These are phyloP conservation scores for Theonella swinhoei DNA, from an alignment of 37 sponge, comb jelly and placozoan species.

Conservation along the genomic window DNA sequence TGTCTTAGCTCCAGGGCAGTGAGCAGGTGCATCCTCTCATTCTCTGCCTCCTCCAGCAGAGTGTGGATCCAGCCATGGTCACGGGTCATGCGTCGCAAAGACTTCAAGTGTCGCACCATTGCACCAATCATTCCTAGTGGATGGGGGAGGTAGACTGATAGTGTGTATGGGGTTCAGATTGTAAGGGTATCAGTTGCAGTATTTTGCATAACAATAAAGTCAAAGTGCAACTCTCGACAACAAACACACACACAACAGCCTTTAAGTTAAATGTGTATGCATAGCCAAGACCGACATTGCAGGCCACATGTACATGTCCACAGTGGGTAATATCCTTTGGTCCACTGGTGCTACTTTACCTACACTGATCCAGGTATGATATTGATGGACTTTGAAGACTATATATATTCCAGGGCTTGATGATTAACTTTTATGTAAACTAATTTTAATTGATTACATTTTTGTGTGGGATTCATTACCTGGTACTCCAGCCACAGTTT, in stretches of 20 bases:
- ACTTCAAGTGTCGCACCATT: constrained; percentile 87
- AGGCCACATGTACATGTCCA: too few species aligned
- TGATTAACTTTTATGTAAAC: too few species aligned
- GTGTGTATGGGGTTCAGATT: background rate
- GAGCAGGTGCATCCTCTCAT: constrained; percentile 93
- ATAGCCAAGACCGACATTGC: too few species aligned
- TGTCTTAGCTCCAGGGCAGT: constrained; percentile 75
- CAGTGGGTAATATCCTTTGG: too few species aligned
- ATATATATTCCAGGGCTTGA: too few species aligned
- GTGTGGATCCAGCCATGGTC: constrained; percentile 97
- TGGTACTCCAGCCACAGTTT: constrained; percentile 94
- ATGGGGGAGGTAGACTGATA: background rate
- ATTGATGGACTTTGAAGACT: background rate
- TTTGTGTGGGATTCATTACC: constrained; percentile 8
- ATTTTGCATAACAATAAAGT: background rate
- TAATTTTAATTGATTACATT: background rate
- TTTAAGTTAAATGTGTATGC: too few species aligned
- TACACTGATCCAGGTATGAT: too few species aligned
- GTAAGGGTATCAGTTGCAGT: background rate
- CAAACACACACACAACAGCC: too few species aligned
- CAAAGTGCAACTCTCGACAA: too few species aligned
- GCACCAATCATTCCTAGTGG: constrained; percentile 84
- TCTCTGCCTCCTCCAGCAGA: constrained; percentile 93
- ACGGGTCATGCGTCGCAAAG: constrained; percentile 71
- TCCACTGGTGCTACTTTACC: too few species aligned